A percentile compares a stretch with the other conserved stretches of the same genome.
Evolutionary conservation across 2,113 vertebrate species (phyloP).

Genomic region (Neomonachus schauinslandi): DNA sequence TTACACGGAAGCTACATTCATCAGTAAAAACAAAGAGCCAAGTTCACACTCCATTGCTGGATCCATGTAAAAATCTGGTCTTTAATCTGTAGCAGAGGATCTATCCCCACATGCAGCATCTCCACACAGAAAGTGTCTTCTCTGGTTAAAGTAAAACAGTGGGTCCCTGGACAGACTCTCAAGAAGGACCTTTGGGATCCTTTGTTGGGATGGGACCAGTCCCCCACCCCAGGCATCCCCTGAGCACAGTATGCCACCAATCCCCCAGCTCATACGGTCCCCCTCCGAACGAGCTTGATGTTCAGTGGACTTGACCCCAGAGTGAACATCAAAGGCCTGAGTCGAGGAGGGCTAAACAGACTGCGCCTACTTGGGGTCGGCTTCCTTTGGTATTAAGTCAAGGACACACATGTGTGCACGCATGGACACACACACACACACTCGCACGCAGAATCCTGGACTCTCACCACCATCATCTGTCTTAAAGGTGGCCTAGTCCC

Average conservation of each 20-base stretch:
- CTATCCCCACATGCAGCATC: background rate
- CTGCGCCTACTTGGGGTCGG: accelerated
- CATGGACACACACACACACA: background rate
- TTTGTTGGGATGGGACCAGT: background rate
- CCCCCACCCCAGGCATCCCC: accelerated
- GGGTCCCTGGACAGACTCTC: background rate
- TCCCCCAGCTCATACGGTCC: background rate
- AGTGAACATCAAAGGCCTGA: accelerated
- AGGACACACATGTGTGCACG: background rate
- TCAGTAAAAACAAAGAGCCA: background rate
- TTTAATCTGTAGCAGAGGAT: background rate
- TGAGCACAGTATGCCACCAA: background rate
- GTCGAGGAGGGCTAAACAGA: accelerated
- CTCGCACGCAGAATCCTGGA: background rate
- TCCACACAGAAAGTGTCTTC: background rate
- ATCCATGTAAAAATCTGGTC: background rate
- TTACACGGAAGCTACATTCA: background rate
- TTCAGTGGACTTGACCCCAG: too few relatives aligned
- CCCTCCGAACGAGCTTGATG: background rate
- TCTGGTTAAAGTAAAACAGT: background rate
- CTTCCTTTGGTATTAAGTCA: background rate
- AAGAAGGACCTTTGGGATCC: background rate
- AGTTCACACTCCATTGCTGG: background rate
- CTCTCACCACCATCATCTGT: background rate
- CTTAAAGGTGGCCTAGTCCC: background rate